phyloP scores from a whole-genome alignment of 2,113 vertebrate species.

The Rhodinocichla rosea region DNA sequence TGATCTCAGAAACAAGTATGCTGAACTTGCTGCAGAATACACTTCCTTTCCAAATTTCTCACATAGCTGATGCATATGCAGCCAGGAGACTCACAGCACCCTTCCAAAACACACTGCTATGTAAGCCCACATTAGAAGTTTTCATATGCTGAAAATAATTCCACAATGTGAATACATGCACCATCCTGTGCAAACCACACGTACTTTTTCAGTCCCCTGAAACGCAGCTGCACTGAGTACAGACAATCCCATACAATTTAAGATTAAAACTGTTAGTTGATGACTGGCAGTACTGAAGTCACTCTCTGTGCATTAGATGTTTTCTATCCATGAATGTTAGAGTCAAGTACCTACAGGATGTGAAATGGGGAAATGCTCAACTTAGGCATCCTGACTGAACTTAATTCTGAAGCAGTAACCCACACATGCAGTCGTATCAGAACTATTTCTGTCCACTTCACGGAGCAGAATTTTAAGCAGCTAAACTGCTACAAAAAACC shows the following conservation, averaged over 20 bases:
- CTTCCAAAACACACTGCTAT: background rate
- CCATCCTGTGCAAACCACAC: background rate
- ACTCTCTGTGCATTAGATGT: background rate
- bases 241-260: background rate
- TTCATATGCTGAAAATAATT: background rate
- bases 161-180: background rate
- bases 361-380: background rate
- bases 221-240: rapidly evolving
- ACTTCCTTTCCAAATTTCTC: background rate
- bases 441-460: background rate
- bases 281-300: background rate
- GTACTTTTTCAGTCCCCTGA: background rate
- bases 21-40: background rate
- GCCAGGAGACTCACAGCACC: background rate
- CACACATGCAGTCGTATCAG: background rate
- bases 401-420: background rate
- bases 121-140: background rate
- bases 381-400: background rate
- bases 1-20: background rate
- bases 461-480: background rate
- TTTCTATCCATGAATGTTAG: background rate
- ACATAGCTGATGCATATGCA: background rate
- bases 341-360: background rate
- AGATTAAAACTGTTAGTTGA: background rate
- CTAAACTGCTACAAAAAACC: background rate